phyloP scores from a whole-genome alignment of 2,797 vertebrate species.

The Phalloptychus januarius region DNA sequence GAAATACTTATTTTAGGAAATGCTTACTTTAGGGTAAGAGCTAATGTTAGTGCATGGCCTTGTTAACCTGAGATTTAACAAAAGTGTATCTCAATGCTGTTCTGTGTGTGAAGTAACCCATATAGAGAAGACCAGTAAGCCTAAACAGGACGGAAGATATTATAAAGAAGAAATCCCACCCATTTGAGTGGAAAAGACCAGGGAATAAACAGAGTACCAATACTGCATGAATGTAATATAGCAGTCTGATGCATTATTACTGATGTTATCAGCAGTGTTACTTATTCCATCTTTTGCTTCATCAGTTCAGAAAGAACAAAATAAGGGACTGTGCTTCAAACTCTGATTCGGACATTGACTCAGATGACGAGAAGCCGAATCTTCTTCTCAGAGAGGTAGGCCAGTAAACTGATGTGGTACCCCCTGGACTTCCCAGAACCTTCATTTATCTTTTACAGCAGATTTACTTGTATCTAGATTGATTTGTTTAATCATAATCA shows the following conservation, averaged over 20 bases:
- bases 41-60: too few species aligned
- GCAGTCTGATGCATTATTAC: not conserved
- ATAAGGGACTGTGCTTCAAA: conserved; percentile 61
- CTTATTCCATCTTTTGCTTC: not conserved
- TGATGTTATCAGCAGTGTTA: not conserved
- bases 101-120: not conserved
- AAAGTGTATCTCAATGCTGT: not conserved
- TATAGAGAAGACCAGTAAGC: not conserved
- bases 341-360: conserved; percentile 62
- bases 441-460: not conserved
- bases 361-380: conserved; percentile 63
- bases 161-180: not conserved
- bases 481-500: too few species aligned
- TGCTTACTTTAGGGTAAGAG: too few species aligned
- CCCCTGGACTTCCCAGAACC: not conserved
- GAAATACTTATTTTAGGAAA: too few species aligned
- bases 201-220: not conserved
- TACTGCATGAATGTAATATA: not conserved
- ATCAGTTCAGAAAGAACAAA: conserved; percentile 76
- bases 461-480: not conserved
- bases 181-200: not conserved
- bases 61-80: too few species aligned
- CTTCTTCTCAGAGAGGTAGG: conserved; percentile 73
- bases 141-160: not conserved
- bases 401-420: not conserved